A percentile compares a stretch with the other conserved stretches of the same genome.
Conservation (phyloP, 2,888 invertebrate genomes). For the Rugalucina vietnamica region DNA sequence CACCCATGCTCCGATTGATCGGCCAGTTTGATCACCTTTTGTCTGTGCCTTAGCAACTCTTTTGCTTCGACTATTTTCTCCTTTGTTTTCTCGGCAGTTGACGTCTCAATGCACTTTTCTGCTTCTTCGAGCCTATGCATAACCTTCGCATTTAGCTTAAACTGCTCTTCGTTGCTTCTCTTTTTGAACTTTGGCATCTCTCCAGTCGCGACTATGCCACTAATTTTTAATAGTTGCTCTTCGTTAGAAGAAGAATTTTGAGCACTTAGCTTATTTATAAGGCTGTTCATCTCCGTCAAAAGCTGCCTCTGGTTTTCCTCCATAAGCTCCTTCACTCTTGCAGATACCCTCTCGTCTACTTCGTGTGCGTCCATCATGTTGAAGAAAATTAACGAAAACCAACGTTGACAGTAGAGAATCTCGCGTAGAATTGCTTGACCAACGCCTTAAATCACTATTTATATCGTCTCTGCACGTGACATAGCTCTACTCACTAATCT, state of each 20-base stretch:
- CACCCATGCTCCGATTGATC: conserved; percentile 1
- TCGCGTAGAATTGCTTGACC: no score
- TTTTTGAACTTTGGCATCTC: not conserved
- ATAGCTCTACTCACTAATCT: no score
- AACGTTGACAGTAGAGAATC: no score
- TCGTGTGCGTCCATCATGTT: not conserved
- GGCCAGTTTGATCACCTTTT: not conserved
- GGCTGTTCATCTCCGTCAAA: not conserved
- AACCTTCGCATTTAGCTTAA: not conserved
- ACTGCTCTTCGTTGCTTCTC: not conserved
- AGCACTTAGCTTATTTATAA: not conserved
- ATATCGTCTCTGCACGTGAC: no score
- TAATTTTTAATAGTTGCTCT: not conserved
- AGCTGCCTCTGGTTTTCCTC: not conserved
- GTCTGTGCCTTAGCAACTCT: no score
- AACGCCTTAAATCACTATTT: no score
- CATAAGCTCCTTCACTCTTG: not conserved
- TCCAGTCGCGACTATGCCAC: not conserved
- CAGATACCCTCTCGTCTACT: not conserved
- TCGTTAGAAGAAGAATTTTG: not conserved
- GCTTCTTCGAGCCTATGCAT: not conserved
- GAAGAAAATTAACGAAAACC: no score
- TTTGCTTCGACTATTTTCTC: not conserved
- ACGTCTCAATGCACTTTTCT: not conserved
- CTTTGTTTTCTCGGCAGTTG: not conserved